Evolutionary conservation across 2,113 vertebrate species (phyloP).

Genomic region (Silurus meridionalis): DNA sequence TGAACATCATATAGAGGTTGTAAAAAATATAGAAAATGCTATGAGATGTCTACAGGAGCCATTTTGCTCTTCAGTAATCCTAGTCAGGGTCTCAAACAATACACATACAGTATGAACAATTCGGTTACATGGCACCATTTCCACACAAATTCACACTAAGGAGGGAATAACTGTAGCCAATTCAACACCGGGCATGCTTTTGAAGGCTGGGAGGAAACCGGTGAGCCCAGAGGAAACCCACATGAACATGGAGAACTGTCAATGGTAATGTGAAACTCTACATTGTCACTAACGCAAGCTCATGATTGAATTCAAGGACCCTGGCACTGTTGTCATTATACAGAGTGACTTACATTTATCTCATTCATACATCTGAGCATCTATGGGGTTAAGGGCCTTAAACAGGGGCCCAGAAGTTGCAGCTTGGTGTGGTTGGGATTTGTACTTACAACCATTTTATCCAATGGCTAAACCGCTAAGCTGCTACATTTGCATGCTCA

Average conservation of each 20-base stretch:
- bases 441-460: too few species aligned
- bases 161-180: background rate
- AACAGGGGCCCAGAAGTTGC: too few species aligned
- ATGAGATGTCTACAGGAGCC: background rate
- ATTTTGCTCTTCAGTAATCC: background rate
- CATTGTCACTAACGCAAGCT: background rate
- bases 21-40: background rate
- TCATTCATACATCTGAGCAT: too few species aligned
- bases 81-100: background rate
- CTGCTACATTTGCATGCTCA: background rate
- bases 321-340: background rate
- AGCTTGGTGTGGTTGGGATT: too few species aligned
- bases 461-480: too few species aligned
- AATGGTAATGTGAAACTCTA: background rate
- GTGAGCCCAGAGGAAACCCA: background rate
- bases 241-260: background rate
- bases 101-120: background rate
- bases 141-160: background rate
- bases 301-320: background rate
- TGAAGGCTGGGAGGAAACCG: background rate
- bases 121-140: background rate
- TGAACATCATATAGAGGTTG: background rate
- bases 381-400: too few species aligned
- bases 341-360: too few species aligned
- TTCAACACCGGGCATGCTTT: background rate